Conservation (phyloP, 2,797 vertebrate species). For the Intellagama lesueurii region DNA sequence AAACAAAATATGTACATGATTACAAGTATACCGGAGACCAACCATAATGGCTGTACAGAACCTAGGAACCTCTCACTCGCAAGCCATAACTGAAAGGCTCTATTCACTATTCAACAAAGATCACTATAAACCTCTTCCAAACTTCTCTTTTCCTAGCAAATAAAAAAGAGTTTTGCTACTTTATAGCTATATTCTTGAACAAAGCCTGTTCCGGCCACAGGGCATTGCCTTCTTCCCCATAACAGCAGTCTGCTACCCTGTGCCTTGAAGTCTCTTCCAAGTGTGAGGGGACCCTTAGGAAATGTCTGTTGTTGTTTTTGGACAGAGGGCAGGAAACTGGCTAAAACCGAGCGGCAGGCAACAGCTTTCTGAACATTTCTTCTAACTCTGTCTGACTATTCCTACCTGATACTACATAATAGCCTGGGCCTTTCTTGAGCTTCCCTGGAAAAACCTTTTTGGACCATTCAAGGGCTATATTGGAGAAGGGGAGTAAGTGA, state of each 20-base stretch:
- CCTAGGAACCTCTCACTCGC: not conserved
- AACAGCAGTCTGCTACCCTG: too few relatives aligned
- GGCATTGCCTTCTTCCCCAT: not conserved
- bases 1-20: not conserved
- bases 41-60: not conserved
- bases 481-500: not conserved
- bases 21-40: not conserved
- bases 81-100: not conserved
- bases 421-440: not conserved
- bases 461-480: not conserved
- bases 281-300: not conserved
- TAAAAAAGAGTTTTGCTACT: not conserved
- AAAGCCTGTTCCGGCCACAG: not conserved
- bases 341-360: not conserved
- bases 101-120: not conserved
- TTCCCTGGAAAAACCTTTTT: not conserved
- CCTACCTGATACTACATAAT: too few relatives aligned
- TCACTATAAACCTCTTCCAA: not conserved
- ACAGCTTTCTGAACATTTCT: not conserved
- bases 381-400: not conserved
- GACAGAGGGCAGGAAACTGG: not conserved
- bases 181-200: not conserved
- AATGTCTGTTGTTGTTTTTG: not conserved
- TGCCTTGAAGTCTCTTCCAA: not conserved
- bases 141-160: not conserved